These are phyloP conservation scores for Lerista edwardsae DNA, from an alignment of 2,797 vertebrate species.

Conservation along the genomic window DNA sequence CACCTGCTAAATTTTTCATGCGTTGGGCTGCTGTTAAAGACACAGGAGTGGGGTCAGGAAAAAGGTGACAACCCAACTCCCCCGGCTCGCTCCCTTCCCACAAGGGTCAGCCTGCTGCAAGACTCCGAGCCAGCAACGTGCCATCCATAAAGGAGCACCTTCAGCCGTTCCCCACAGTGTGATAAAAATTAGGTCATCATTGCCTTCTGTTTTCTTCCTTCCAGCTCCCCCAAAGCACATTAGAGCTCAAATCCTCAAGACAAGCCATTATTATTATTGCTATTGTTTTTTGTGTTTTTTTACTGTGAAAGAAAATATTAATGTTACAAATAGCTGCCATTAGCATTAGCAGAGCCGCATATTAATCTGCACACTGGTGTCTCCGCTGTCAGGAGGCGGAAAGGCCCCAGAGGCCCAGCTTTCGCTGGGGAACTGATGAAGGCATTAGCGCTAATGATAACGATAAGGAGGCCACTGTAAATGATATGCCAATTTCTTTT, in stretches of 20 bases:
- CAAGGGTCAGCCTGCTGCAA: not conserved
- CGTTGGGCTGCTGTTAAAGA: not conserved
- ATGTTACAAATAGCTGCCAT: conserved; percentile 78
- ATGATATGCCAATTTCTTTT: conserved; percentile 68
- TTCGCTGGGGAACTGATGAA: conserved; percentile 74
- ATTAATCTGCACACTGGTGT: conserved; percentile 77
- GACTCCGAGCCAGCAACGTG: not conserved
- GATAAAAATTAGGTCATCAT: conserved; percentile 72
- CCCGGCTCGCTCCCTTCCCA: not conserved
- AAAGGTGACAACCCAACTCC: not conserved
- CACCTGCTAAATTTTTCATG: not conserved
- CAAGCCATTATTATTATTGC: conserved; percentile 75
- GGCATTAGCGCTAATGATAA: conserved; percentile 70
- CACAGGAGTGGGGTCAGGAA: not conserved
- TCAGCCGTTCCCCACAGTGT: conserved; percentile 44
- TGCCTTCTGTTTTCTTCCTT: conserved; percentile 55
- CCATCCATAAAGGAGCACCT: conserved; percentile 45
- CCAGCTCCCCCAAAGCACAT: conserved; percentile 66
- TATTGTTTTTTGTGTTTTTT: conserved; percentile 68
- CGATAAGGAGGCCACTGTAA: conserved; percentile 68
- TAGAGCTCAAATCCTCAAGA: conserved; percentile 76
- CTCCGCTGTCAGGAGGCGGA: conserved; percentile 71
- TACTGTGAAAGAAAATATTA: conserved; percentile 78
- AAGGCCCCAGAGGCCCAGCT: conserved; percentile 73
- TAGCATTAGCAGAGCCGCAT: conserved; percentile 71